phyloP scores from a whole-genome alignment of 2,797 vertebrate genomes.

The Numenius phaeopus region DNA sequence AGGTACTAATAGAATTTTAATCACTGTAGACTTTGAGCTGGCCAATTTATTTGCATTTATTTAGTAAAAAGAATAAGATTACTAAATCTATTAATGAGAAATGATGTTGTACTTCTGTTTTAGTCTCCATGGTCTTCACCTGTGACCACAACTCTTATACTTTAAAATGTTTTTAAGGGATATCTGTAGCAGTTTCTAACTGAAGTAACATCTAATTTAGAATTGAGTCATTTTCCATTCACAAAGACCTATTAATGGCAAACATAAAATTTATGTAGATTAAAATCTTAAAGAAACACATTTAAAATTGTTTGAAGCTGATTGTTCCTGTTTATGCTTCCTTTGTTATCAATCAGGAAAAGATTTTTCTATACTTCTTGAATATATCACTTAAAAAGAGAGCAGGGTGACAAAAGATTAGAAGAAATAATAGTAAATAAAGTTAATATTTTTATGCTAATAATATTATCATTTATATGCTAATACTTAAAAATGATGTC shows the following conservation, averaged over 20 bases:
- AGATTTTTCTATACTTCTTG: neutral
- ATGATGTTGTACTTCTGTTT: neutral
- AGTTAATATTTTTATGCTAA: slow-evolving; percentile 37
- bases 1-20: neutral
- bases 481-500: neutral
- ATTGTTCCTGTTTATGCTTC: neutral
- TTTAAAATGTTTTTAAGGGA: neutral
- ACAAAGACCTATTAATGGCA: neutral
- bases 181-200: neutral
- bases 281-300: neutral
- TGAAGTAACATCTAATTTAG: neutral
- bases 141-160: neutral
- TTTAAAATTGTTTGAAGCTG: neutral
- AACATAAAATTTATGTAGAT: neutral
- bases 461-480: slow-evolving; percentile 20
- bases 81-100: neutral
- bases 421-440: slow-evolving; percentile 4
- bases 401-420: neutral
- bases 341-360: neutral
- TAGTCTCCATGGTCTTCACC: neutral
- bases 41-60: neutral
- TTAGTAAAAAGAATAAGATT: neutral
- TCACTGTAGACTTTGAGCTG: neutral
- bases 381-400: neutral
- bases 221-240: neutral